A percentile compares a stretch with the other conserved stretches of the same genome.
phyloP scores from a whole-genome alignment of 2,888 invertebrate genomes.

The Theretra japonica region DNA sequence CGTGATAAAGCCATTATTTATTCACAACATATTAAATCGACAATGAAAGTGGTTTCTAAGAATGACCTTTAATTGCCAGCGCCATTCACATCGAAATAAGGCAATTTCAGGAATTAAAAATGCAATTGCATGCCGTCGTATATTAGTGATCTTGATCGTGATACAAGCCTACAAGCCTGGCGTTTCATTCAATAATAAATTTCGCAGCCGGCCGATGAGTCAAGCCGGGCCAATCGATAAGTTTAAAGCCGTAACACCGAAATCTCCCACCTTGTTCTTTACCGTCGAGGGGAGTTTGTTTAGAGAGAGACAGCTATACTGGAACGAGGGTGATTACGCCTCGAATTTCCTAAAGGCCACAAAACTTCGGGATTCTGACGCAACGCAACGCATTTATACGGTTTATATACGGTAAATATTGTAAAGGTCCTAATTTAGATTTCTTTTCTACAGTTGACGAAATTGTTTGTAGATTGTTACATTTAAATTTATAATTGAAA shows the following conservation, averaged over 20 bases:
- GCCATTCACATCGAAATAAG: not conserved
- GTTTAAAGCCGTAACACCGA: conserved; percentile 2
- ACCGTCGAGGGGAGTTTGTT: conserved; percentile 2
- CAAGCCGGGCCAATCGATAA: conserved; percentile 20
- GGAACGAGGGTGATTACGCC: conserved; percentile 2
- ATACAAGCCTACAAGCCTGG: not conserved
- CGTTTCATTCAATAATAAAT: conserved; percentile 20
- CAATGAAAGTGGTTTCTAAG: not conserved
- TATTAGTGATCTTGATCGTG: not conserved
- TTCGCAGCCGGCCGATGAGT: conserved; percentile 11
- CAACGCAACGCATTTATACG: not conserved
- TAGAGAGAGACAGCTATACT: conserved; percentile 13
- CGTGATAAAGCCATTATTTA: not conserved
- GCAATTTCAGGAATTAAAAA: not conserved
- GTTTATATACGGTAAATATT: not conserved
- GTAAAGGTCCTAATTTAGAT: not conserved
- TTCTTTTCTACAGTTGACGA: not conserved
- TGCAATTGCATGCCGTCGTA: not conserved
- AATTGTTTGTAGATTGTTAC: not conserved
- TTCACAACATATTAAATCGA: not conserved
- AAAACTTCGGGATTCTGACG: conserved; percentile 17
- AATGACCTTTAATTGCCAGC: not conserved
- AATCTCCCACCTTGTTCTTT: conserved; percentile 13
- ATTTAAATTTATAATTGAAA: not conserved
- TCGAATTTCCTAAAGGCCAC: not conserved